Evolutionary conservation across 2,113 vertebrate species (phyloP).

Genomic region (Grammomys dolichurus): DNA sequence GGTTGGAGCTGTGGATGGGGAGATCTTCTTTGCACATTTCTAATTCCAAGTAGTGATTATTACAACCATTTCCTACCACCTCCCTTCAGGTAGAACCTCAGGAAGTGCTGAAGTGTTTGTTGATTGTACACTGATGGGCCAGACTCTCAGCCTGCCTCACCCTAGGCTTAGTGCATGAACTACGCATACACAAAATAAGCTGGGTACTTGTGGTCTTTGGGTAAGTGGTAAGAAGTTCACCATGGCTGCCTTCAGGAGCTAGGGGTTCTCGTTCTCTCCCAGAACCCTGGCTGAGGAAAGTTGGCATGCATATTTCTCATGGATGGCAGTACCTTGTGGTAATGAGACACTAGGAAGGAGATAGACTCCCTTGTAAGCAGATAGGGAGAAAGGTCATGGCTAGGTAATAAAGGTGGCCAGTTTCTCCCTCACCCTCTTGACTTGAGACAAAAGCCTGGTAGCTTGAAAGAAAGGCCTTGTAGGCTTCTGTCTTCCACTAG

Average conservation of each 20-base stretch:
- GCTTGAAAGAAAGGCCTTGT: neutral
- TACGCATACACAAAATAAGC: neutral
- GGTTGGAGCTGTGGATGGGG: neutral
- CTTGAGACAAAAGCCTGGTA: neutral
- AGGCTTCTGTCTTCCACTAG: neutral
- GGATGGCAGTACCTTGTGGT: neutral
- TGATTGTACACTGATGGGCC: neutral
- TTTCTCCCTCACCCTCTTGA: neutral
- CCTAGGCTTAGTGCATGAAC: neutral
- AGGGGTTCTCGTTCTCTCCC: neutral
- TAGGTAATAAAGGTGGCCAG: neutral
- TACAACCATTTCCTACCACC: neutral
- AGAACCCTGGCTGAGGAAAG: neutral
- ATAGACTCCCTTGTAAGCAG: neutral
- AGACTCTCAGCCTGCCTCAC: neutral
- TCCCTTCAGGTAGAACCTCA: neutral
- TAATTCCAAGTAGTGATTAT: neutral
- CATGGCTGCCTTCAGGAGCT: neutral
- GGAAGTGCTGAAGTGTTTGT: neutral
- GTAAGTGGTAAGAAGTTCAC: neutral
- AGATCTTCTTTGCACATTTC: neutral
- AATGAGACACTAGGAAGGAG: neutral
- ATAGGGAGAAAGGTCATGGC: neutral
- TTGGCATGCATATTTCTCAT: neutral
- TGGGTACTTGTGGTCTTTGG: neutral